Percentiles rank a stretch among this genome's conserved stretches.
Evolutionary conservation across 1,140 invertebrate species (phyloP).

Genomic region (Drosophila parabipectinata): DNA sequence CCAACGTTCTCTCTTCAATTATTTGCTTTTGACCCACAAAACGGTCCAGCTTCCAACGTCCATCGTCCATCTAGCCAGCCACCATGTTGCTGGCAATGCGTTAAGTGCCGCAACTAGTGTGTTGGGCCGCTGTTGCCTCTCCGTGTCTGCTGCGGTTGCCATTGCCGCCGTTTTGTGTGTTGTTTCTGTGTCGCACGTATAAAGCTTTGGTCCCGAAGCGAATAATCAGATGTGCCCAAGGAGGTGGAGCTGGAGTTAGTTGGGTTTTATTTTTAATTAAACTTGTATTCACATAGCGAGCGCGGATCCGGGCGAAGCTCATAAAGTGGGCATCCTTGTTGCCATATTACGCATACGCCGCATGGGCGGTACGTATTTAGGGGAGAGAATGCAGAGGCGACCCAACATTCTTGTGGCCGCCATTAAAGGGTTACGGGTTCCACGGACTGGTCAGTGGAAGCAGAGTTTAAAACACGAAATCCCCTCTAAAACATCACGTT

Average conservation of each 20-base stretch:
- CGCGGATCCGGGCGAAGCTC: conserved; percentile 32
- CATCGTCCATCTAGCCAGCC: conserved; percentile 1
- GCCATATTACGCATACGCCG: conserved; percentile 64
- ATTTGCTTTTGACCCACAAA: conserved; percentile 72
- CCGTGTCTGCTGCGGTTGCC: conserved; percentile 1
- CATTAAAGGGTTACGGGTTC: conserved; percentile 56
- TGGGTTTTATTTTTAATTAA: conserved; percentile 79
- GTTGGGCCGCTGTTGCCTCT: conserved; percentile 2
- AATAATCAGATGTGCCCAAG: conserved; percentile 53
- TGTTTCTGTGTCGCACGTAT: conserved; percentile 43
- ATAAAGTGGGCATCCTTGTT: conserved; percentile 60
- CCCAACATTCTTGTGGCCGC: conserved; percentile 74
- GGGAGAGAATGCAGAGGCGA: conserved; percentile 54
- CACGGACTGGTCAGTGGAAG: not conserved
- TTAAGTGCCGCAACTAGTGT: conserved; percentile 41
- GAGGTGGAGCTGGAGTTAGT: conserved; percentile 17
- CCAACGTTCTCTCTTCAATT: conserved; percentile 53
- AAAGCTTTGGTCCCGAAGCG: conserved; percentile 34
- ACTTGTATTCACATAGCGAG: conserved; percentile 37
- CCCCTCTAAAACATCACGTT: conserved; percentile 52
- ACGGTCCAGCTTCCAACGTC: conserved; percentile 13
- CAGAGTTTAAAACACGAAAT: not conserved
- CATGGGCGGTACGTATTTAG: conserved; percentile 15
- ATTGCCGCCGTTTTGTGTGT: conserved; percentile 15
- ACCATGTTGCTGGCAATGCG: conserved; percentile 31